Percentiles rank a stretch among this genome's conserved stretches.
Evolutionary conservation across 2,113 vertebrate genomes (phyloP).

Genomic region (Sorex fumeus): DNA sequence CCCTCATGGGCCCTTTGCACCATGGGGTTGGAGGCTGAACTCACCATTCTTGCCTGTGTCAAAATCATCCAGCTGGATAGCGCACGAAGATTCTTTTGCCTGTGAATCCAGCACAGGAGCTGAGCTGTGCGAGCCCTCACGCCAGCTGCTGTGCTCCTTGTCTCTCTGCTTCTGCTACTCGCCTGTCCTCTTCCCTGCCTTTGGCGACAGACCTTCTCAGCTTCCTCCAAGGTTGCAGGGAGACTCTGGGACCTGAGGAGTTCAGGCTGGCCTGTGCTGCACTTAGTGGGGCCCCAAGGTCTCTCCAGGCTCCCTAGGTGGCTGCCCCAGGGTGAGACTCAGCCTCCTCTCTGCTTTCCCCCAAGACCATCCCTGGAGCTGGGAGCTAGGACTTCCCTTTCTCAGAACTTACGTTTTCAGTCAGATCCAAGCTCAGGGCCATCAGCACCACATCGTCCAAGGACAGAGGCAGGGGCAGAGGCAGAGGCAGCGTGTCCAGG

Average conservation of each 20-base stretch:
- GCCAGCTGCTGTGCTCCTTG: neutral
- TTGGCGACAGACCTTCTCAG: neutral
- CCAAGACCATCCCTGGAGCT: neutral
- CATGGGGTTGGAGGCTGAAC: neutral
- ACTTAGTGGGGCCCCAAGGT: neutral
- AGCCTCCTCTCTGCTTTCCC: neutral
- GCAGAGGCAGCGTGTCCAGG: neutral
- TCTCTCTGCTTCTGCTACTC: neutral
- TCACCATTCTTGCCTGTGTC: slow-evolving; percentile 72
- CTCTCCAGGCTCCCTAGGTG: neutral
- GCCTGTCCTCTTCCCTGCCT: neutral
- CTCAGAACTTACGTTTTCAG: slow-evolving; percentile 58
- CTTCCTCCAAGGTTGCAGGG: neutral
- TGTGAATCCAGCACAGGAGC: slow-evolving; percentile 47
- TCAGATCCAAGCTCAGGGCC: neutral
- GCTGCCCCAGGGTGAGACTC: neutral
- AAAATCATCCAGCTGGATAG: slow-evolving; percentile 21
- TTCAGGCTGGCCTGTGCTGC: neutral
- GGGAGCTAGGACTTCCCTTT: neutral
- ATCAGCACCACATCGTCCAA: accelerated
- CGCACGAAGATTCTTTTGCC: neutral
- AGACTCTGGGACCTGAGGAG: neutral
- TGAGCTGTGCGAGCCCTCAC: neutral
- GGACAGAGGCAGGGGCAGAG: neutral
- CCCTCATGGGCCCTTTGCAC: neutral